Conservation (phyloP, 2,113 vertebrate genomes). For the Chloropsis cyanopogon region DNA sequence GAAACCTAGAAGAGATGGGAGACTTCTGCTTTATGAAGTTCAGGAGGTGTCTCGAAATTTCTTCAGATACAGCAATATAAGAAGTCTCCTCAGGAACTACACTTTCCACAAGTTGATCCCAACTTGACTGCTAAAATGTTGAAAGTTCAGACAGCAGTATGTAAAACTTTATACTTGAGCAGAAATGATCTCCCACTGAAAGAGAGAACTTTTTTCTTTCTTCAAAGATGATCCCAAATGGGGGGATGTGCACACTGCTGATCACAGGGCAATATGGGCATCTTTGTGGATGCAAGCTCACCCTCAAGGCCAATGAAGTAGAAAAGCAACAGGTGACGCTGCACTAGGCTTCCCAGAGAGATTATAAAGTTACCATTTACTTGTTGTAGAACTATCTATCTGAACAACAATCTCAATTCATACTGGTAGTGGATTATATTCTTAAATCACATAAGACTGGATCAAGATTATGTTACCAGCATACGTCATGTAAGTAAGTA, state of each 20-base stretch:
- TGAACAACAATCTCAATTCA: neutral
- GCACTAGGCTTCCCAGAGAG: neutral
- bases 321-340: neutral
- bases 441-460: neutral
- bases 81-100: neutral
- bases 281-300: neutral
- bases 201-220: neutral
- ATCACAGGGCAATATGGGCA: neutral
- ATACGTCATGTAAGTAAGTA: neutral
- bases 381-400: neutral
- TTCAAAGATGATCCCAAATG: neutral
- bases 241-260: rapidly evolving
- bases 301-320: neutral
- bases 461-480: neutral
- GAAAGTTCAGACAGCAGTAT: neutral
- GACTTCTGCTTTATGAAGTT: neutral
- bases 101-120: neutral
- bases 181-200: neutral
- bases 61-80: neutral
- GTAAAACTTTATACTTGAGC: neutral
- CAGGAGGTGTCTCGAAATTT: neutral
- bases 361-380: neutral
- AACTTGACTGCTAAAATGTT: neutral
- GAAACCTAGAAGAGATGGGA: neutral
- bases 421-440: neutral